These are phyloP conservation scores for Dysmachus trigonus DNA, from an alignment of 2,888 invertebrate species.

Conservation along the genomic window DNA sequence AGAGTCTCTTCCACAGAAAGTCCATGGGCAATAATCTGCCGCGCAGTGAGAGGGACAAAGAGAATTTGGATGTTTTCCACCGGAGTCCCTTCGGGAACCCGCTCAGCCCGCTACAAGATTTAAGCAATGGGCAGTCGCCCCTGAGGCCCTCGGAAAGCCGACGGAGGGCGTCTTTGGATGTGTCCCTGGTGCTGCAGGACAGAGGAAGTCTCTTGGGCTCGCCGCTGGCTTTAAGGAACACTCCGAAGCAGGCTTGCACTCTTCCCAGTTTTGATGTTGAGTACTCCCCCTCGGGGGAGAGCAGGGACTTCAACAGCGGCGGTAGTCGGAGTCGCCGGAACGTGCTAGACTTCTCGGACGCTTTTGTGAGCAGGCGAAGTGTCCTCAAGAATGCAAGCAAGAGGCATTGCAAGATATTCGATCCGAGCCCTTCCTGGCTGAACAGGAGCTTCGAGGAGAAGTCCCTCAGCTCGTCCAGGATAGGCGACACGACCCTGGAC, in stretches of 20 bases:
- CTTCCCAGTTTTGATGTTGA: slow-evolving; percentile 51
- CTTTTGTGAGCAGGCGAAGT: background rate
- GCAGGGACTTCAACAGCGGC: background rate
- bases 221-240: background rate
- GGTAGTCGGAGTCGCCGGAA: background rate
- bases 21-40: background rate
- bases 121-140: slow-evolving; percentile 61
- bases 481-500: slow-evolving; percentile 63
- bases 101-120: slow-evolving; percentile 59
- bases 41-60: slow-evolving; percentile 57
- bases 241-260: slow-evolving; percentile 48
- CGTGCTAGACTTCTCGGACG: background rate
- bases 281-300: slow-evolving; percentile 48
- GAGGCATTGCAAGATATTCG: slow-evolving; percentile 18
- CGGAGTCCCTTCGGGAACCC: slow-evolving; percentile 59
- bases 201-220: background rate
- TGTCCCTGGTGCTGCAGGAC: slow-evolving; percentile 12
- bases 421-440: background rate
- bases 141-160: slow-evolving; percentile 41
- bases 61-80: slow-evolving; percentile 60
- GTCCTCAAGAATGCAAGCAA: background rate
- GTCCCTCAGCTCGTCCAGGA: slow-evolving; percentile 60
- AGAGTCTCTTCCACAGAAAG: slow-evolving; percentile 19
- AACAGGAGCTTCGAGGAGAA: slow-evolving; percentile 44
- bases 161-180: slow-evolving; percentile 44